Conservation (phyloP, 2,888 invertebrate genomes). For the Cybosia mesomella region DNA sequence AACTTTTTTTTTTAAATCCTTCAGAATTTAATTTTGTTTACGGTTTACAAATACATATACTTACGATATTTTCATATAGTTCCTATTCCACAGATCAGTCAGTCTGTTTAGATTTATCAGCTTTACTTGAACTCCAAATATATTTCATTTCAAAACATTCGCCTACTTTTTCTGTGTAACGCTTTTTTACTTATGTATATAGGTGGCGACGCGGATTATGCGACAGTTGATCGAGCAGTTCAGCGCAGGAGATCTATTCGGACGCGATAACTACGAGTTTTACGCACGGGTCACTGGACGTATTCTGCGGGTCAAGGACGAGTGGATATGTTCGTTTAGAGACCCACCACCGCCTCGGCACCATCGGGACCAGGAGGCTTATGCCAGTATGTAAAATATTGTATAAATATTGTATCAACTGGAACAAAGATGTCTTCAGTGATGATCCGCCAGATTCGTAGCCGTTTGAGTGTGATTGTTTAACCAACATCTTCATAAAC, state of each 20-base stretch:
- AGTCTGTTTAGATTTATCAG: not conserved
- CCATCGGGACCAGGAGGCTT: constrained; percentile 89
- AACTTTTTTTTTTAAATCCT: too few species aligned
- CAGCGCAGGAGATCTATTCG: constrained; percentile 97
- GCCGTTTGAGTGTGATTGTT: too few species aligned
- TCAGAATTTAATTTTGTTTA: too few species aligned
- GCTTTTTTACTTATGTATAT: not conserved
- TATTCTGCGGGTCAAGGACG: constrained; percentile 96
- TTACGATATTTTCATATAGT: too few species aligned
- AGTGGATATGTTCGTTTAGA: constrained; percentile 98
- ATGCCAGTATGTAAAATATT: constrained; percentile 85
- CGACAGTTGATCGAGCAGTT: constrained; percentile 99
- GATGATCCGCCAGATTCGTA: too few species aligned
- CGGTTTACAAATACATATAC: too few species aligned
- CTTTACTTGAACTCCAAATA: not conserved
- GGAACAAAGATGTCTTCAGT: too few species aligned
- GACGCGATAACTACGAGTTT: constrained; percentile 97
- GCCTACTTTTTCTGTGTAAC: not conserved
- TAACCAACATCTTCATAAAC: too few species aligned
- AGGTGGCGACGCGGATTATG: constrained; percentile 98
- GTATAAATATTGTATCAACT: not conserved
- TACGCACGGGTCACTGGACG: constrained; percentile 97
- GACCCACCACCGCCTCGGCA: constrained; percentile 92
- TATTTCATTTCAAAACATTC: not conserved
- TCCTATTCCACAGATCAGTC: too few species aligned